phyloP scores from a whole-genome alignment of 2,888 invertebrate genomes.

The Ophioninae sp. region DNA sequence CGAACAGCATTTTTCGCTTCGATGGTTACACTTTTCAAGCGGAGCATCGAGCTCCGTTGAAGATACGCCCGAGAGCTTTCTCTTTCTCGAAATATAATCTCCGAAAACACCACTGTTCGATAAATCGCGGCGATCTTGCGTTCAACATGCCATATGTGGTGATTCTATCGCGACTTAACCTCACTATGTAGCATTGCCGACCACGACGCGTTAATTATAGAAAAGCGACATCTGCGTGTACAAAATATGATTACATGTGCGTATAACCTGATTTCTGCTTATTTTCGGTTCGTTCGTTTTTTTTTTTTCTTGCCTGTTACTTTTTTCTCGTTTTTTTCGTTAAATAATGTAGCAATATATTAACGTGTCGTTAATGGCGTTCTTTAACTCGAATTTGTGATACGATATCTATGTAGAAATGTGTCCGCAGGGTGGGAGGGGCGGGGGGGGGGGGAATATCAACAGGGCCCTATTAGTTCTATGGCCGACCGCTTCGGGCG shows the following conservation, averaged over 20 bases:
- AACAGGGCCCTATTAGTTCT: conserved; percentile 48
- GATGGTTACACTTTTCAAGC: not conserved
- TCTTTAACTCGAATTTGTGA: conserved; percentile 37
- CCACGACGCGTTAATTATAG: conserved; percentile 47
- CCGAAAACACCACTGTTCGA: not conserved
- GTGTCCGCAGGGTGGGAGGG: conserved; percentile 26
- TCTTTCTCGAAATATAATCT: not conserved
- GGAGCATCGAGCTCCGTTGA: not conserved
- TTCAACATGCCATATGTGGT: not conserved
- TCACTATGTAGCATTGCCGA: conserved; percentile 40
- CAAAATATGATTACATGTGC: conserved; percentile 61
- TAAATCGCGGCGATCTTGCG: not conserved
- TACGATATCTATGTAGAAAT: conserved; percentile 59
- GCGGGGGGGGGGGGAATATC: conserved; percentile 24
- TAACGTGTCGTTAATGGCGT: conserved; percentile 13
- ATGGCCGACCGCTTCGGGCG: conserved; percentile 41
- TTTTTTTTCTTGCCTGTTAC: conserved; percentile 12
- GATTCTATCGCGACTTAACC: not conserved
- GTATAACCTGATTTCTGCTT: conserved; percentile 29
- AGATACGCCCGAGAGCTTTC: not conserved
- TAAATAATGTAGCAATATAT: conserved; percentile 38
- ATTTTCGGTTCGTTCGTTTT: conserved; percentile 16
- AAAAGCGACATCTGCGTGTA: conserved; percentile 63
- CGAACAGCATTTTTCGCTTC: not conserved
- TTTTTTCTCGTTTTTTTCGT: not conserved